Conservation (phyloP, 1,140 invertebrate genomes). For the Neodiprion lecontei region DNA sequence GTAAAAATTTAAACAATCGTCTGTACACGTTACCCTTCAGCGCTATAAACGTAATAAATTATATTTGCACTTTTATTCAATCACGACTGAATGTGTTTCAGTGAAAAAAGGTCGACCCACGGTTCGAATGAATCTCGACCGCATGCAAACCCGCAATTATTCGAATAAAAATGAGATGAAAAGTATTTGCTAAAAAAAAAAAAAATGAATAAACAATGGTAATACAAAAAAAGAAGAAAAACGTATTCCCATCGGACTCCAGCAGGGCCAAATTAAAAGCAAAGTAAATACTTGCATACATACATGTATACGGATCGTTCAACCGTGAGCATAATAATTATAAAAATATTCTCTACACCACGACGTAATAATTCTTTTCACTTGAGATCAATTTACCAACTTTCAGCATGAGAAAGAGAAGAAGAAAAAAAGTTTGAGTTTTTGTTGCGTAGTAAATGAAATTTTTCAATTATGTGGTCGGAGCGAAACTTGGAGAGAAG, state of each 20-base stretch:
- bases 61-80: background rate
- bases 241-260: background rate
- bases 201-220: background rate
- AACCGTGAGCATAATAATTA: no score
- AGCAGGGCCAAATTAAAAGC: no score
- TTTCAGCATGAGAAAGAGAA: no score
- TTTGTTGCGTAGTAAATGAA: no score
- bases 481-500: background rate
- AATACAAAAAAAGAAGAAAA: background rate
- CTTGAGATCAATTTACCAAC: no score
- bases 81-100: background rate
- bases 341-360: no score
- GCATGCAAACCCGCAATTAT: background rate
- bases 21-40: background rate
- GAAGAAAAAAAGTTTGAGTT: no score
- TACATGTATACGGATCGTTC: no score
- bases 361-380: no score
- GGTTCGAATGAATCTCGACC: background rate
- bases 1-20: no score
- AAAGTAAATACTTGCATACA: no score
- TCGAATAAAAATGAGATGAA: background rate
- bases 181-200: background rate
- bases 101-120: background rate
- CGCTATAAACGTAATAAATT: background rate
- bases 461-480: no score